Evolutionary conservation across 1,140 invertebrate species (phyloP).

Genomic region (Steinernema khuongi): DNA sequence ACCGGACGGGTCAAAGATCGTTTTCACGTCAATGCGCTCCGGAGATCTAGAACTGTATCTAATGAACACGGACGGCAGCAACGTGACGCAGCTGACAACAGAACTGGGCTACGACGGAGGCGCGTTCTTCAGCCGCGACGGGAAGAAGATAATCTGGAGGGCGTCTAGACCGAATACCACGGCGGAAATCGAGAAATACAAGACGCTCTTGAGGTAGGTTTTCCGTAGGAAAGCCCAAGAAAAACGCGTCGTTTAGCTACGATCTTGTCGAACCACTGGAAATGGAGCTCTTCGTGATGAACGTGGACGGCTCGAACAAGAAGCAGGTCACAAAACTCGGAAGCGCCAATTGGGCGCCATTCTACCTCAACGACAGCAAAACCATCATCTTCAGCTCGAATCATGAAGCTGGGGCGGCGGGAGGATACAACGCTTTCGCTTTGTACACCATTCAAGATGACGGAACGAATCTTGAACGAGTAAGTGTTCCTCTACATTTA

Average conservation of each 20-base stretch:
- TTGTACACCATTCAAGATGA: slow-evolving; percentile 42
- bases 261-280: slow-evolving; percentile 40
- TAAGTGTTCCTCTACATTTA: background rate
- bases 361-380: slow-evolving; percentile 46
- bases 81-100: slow-evolving; percentile 39
- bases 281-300: slow-evolving; percentile 43
- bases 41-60: slow-evolving; percentile 44
- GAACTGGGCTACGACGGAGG: slow-evolving; percentile 46
- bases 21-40: slow-evolving; percentile 37
- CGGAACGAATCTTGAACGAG: slow-evolving; percentile 40
- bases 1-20: slow-evolving; percentile 40
- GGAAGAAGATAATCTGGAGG: slow-evolving; percentile 40
- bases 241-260: slow-evolving; percentile 19
- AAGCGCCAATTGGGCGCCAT: slow-evolving; percentile 47
- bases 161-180: slow-evolving; percentile 42
- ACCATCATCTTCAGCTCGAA: slow-evolving; percentile 43
- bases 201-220: slow-evolving; percentile 23
- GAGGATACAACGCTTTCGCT: slow-evolving; percentile 41
- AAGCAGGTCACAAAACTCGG: slow-evolving; percentile 41
- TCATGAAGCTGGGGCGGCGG: slow-evolving; percentile 24
- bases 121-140: slow-evolving; percentile 46
- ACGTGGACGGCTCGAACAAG: slow-evolving; percentile 36
- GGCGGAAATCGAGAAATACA: slow-evolving; percentile 39
- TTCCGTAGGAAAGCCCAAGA: background rate
- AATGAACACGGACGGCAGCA: slow-evolving; percentile 41